Evolutionary conservation across 2,797 vertebrate species (phyloP), one percentile per base, ranked within the genome.

Genomic region (Amphiprion clarkii): DNA sequence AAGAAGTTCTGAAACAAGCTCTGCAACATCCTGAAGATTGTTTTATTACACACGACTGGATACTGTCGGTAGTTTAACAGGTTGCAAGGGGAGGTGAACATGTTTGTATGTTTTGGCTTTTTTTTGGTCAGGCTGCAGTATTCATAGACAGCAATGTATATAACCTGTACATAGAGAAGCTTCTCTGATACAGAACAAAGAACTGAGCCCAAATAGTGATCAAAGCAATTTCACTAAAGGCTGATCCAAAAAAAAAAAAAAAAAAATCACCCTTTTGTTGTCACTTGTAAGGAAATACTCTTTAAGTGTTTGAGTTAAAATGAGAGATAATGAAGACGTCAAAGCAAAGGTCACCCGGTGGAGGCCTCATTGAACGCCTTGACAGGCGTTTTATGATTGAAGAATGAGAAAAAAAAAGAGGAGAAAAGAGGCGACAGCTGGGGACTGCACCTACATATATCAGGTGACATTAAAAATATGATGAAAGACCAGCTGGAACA

Each of bases 221-320:
- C 78, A 85, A 77, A 82, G 81, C 4, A 1, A 58, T 67, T 62
- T 76, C 51, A 58, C 14, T 25, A 39, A 21, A 51, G 17, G 31
- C 53, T 6, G 2, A 0, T 13, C 9, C 10, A 23, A 56, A 68
- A 16, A 65, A 46, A 25, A 40, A 27, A 3, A 3, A 27, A 27
- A 27, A 3, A 27, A 27, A 27, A 27, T 27, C 27, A 27, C 71
- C 12, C 40, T 42, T 42, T 70, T 80, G 81, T 82, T 44, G 27
- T 25, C 13, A 7, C 56, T 4, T 48, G 89, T 80, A 85, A 89
- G 64, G 39, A 17, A 64, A 87, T 79, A 61, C 83, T 53, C 66
- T 74, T 46, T 5, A 46, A 81, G 21, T 25, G 67, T 57, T 44
- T 14, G 39, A 65, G 54, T 33, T 66, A 13, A 60, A 83, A 86